Percentiles rank a stretch among this genome's conserved stretches.
Evolutionary conservation across 2,888 invertebrate species (phyloP).

Genomic region (Dinocampus coccinellae): DNA sequence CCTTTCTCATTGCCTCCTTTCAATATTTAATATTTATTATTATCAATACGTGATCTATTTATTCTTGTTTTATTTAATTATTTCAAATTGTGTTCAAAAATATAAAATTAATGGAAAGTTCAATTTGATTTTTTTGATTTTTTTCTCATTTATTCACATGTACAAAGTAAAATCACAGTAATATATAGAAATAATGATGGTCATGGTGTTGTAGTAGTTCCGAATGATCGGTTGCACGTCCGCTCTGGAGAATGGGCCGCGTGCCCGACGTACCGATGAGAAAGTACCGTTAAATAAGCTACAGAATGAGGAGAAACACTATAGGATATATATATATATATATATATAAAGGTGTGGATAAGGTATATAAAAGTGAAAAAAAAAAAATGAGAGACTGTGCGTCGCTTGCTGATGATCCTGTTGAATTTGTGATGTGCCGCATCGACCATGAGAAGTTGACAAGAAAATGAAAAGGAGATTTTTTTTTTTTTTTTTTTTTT

Average conservation of each 20-base stretch:
- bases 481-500: no score
- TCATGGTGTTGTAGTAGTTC: slow-evolving; percentile 1
- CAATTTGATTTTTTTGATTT: neutral
- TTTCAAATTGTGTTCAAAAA: neutral
- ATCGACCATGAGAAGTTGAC: neutral
- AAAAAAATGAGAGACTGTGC: neutral
- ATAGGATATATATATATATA: neutral
- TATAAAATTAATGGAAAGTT: neutral
- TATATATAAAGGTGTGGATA: neutral
- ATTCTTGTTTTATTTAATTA: neutral
- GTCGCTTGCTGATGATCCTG: neutral
- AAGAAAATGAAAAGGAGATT: neutral
- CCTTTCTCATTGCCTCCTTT: no score
- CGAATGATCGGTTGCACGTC: slow-evolving; percentile 20
- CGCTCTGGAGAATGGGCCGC: slow-evolving; percentile 22
- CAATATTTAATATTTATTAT: no score
- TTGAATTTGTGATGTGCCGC: neutral
- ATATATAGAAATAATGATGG: neutral
- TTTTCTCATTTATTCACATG: neutral
- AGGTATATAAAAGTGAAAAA: neutral
- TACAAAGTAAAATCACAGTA: neutral
- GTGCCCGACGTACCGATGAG: slow-evolving; percentile 34
- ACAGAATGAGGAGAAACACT: slow-evolving; percentile 10
- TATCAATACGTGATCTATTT: no score
- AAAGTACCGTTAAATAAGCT: slow-evolving; percentile 43